These are phyloP conservation scores for Deilephila porcellus DNA, from an alignment of 2,888 invertebrate genomes.

Conservation along the genomic window DNA sequence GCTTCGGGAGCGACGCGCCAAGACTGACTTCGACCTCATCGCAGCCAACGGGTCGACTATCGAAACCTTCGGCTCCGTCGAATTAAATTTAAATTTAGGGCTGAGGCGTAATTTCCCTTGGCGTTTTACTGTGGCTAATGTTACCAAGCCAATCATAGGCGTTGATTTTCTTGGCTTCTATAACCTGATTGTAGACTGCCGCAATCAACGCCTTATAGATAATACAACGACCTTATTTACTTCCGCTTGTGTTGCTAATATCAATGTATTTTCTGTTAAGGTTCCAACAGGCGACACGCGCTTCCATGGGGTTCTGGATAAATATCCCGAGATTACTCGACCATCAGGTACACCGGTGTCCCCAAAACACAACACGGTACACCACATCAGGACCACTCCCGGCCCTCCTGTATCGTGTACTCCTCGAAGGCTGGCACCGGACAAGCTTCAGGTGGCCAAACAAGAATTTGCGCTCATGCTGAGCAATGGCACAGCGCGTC, in stretches of 20 bases:
- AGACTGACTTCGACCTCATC: background rate
- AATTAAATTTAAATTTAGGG: conserved; percentile 28
- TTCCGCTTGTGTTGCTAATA: too few relatives aligned
- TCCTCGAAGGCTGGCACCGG: conserved; percentile 30
- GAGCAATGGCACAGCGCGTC: conserved; percentile 3
- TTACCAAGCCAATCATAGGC: conserved; percentile 31
- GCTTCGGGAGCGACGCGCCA: conserved; percentile 21
- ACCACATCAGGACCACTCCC: conserved; percentile 31
- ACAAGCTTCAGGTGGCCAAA: conserved; percentile 30
- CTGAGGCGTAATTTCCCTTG: conserved; percentile 28
- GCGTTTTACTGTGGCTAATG: conserved; percentile 30
- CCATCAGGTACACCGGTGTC: conserved; percentile 27
- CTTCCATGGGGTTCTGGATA: conserved; percentile 26
- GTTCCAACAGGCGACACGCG: background rate
- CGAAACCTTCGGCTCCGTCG: conserved; percentile 25
- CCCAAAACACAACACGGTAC: conserved; percentile 30
- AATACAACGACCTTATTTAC: background rate
- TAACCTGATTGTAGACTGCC: conserved; percentile 23
- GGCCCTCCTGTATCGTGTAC: conserved; percentile 34
- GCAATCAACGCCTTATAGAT: conserved; percentile 17
- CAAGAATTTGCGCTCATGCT: conserved; percentile 29
- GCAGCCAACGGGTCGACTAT: conserved; percentile 29
- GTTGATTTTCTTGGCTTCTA: conserved; percentile 30
- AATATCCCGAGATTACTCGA: conserved; percentile 32
- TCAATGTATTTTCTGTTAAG: too few relatives aligned